phyloP scores from a whole-genome alignment of 2,888 invertebrate species.

The Drosophila subsilvestris region DNA sequence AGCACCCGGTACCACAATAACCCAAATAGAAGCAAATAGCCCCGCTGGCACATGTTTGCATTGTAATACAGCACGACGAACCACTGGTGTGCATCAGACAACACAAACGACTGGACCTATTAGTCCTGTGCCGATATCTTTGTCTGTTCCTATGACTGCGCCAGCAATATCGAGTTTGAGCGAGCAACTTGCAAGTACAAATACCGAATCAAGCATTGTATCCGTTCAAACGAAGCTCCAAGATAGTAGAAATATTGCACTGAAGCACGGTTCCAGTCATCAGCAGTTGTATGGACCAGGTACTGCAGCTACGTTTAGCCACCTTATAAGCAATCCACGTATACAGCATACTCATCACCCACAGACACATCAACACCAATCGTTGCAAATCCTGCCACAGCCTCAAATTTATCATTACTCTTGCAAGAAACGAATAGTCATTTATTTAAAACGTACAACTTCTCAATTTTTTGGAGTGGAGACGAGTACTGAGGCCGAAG shows the following conservation, averaged over 20 bases:
- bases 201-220: constrained; percentile 57
- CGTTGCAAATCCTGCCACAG: constrained; percentile 45
- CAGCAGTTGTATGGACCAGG: constrained; percentile 47
- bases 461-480: constrained; percentile 84
- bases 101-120: constrained; percentile 84
- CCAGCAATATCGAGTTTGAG: constrained; percentile 23
- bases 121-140: constrained; percentile 82
- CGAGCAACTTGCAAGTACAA: constrained; percentile 39
- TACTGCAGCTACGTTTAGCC: constrained; percentile 11
- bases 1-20: constrained; percentile 54
- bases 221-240: constrained; percentile 27
- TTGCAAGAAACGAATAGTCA: constrained; percentile 81
- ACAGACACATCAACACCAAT: constrained; percentile 32
- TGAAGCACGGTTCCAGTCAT: constrained; percentile 42
- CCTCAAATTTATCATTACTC: constrained; percentile 59
- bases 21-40: constrained; percentile 37
- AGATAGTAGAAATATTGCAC: constrained; percentile 10
- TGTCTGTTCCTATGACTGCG: constrained; percentile 42
- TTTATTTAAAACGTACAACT: constrained; percentile 81
- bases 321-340: constrained; percentile 30
- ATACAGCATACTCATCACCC: constrained; percentile 34
- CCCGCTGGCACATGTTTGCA: constrained; percentile 81
- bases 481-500: constrained; percentile 78
- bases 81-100: constrained; percentile 84
- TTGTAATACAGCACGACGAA: constrained; percentile 83